These are phyloP conservation scores for Spialia ferax DNA, from an alignment of 2,888 invertebrate genomes.

Conservation along the genomic window DNA sequence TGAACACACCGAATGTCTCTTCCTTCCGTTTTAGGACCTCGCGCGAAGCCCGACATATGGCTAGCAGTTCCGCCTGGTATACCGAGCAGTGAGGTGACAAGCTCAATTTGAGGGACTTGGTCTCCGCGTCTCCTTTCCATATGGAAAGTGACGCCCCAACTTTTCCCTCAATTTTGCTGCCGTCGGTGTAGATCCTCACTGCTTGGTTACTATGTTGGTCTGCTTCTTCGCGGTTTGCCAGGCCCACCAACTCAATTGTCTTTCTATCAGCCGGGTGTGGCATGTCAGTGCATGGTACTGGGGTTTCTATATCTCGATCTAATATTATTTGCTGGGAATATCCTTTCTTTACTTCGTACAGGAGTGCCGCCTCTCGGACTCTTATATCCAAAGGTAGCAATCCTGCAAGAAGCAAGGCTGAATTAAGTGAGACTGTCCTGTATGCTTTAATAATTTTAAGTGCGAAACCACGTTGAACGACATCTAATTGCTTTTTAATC, in stretches of 20 bases:
- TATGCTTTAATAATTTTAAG: no score
- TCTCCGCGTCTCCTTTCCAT: background rate
- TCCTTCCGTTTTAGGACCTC: background rate
- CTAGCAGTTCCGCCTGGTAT: no score
- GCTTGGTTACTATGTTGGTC: background rate
- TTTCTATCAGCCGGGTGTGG: background rate
- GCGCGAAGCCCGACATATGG: background rate
- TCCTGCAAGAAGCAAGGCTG: no score
- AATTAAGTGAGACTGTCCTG: no score
- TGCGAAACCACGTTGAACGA: no score
- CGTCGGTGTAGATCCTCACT: background rate
- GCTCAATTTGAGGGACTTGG: background rate
- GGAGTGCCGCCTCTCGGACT: no score
- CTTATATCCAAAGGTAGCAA: no score
- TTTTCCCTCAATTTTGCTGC: conserved; percentile 6
- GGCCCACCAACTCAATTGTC: background rate
- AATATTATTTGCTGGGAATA: background rate
- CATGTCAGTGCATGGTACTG: background rate
- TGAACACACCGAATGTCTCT: background rate
- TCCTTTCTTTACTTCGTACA: no score
- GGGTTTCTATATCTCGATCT: background rate
- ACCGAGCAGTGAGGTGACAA: background rate
- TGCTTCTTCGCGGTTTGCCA: background rate
- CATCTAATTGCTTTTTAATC: no score
- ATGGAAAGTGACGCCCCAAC: background rate